Conservation (phyloP, 2,797 vertebrate genomes). For the Bothrops alternatus region DNA sequence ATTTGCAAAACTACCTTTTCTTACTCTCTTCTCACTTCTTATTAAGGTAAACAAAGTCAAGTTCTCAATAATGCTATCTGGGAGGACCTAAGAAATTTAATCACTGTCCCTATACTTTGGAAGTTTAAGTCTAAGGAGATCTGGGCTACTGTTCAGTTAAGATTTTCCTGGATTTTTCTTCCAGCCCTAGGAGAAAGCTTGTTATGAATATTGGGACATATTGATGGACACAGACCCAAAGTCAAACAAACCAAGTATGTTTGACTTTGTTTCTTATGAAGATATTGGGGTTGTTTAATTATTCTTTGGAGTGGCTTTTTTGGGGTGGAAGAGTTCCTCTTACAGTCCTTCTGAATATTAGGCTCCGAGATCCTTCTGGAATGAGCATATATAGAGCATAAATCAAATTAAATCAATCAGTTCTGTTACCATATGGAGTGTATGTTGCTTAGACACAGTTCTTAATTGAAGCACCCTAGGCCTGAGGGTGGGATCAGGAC, state of each 20-base stretch:
- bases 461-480: not conserved
- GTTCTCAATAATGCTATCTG: not conserved
- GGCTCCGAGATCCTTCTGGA: not conserved
- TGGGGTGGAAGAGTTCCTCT: not conserved
- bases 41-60: not conserved
- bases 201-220: not conserved
- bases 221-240: not conserved
- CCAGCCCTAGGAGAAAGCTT: not conserved
- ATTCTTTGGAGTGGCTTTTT: not conserved
- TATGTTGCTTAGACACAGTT: not conserved
- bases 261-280: not conserved
- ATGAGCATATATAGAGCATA: not conserved
- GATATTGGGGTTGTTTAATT: not conserved
- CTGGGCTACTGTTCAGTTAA: not conserved
- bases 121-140: not conserved
- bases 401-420: not conserved
- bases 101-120: not conserved
- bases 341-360: not conserved
- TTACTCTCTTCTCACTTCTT: not conserved
- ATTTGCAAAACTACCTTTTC: not conserved
- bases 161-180: not conserved
- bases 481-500: not conserved
- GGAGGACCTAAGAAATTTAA: not conserved
- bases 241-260: not conserved
- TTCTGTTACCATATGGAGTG: not conserved